Conservation (phyloP, 1,140 invertebrate genomes). For the Atopsyche davidsoni region DNA sequence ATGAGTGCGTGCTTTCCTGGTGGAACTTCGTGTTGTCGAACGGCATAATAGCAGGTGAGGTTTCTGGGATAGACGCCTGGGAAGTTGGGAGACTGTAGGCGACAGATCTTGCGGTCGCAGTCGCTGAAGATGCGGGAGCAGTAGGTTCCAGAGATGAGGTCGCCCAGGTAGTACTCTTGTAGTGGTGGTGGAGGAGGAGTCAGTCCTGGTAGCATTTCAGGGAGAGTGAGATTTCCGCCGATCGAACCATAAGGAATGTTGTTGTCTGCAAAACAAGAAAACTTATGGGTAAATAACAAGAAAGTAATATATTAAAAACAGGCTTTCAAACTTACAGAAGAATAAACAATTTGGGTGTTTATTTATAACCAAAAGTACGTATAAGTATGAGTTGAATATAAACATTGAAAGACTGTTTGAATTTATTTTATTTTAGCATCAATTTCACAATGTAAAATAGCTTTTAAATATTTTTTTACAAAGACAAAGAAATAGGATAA, state of each 20-base stretch:
- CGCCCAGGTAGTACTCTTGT: constrained; percentile 66
- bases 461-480: no score
- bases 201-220: not conserved
- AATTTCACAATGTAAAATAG: no score
- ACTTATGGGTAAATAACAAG: no score
- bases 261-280: constrained; percentile 10
- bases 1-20: constrained; percentile 78
- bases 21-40: constrained; percentile 72
- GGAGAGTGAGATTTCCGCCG: constrained; percentile 7
- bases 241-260: constrained; percentile 14
- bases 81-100: constrained; percentile 86
- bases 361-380: no score
- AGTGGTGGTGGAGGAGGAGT: constrained; percentile 28
- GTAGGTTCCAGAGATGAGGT: constrained; percentile 81
- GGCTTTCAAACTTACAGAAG: no score
- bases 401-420: no score
- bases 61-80: constrained; percentile 86
- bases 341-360: no score
- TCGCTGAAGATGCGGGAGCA: constrained; percentile 85
- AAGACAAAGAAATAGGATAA: no score
- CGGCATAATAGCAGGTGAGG: constrained; percentile 82
- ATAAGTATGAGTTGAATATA: no score
- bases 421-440: no score
- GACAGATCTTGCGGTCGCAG: constrained; percentile 79
- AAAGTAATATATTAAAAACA: no score